A percentile compares a stretch with the other conserved stretches of the same genome.
These are phyloP conservation scores for Delphinapterus leucas DNA, from an alignment of 2,113 vertebrate species.

Conservation along the genomic window DNA sequence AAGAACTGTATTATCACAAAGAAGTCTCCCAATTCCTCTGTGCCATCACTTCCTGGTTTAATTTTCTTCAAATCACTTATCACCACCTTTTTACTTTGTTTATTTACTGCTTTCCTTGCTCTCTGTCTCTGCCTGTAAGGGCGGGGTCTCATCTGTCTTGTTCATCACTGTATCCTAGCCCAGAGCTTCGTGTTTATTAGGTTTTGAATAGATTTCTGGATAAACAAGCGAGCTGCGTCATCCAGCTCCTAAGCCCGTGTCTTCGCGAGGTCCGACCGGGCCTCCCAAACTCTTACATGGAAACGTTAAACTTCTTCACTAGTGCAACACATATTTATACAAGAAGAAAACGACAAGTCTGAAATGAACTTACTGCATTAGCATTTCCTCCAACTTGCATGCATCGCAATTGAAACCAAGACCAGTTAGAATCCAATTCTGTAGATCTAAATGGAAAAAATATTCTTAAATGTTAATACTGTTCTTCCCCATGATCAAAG, in stretches of 20 bases:
- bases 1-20: neutral
- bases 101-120: neutral
- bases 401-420: constrained; percentile 96
- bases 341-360: accelerated
- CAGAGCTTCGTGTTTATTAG: accelerated
- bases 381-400: constrained; percentile 99
- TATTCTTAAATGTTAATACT: neutral
- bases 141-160: neutral
- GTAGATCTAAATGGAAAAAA: constrained; percentile 88
- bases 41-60: too few relatives aligned
- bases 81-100: neutral
- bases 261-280: accelerated
- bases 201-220: neutral
- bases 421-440: constrained; percentile 97
- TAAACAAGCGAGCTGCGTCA: neutral
- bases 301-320: accelerated
- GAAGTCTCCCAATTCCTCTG: neutral
- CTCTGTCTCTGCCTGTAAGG: neutral
- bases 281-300: neutral
- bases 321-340: accelerated
- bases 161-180: neutral
- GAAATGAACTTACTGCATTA: constrained; percentile 87
- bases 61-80: neutral
- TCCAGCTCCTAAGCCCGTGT: neutral
- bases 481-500: neutral